Conservation (phyloP, 2,113 vertebrate genomes). For the Dromiciops gliroides region DNA sequence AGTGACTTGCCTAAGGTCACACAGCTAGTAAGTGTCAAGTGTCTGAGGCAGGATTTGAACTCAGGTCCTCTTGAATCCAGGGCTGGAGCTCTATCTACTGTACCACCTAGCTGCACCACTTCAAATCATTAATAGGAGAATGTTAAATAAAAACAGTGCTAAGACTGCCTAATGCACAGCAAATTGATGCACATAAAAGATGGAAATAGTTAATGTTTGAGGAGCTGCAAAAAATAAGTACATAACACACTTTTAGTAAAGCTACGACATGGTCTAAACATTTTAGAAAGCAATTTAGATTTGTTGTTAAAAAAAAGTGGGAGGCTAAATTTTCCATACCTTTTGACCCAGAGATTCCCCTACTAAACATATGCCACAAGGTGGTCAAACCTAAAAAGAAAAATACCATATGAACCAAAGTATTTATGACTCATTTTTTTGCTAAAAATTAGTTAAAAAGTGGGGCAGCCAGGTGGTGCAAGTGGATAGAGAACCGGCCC, state of each 20-base stretch:
- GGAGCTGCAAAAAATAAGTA: not conserved
- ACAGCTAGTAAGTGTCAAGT: no score
- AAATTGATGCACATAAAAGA: not conserved
- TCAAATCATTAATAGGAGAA: not conserved
- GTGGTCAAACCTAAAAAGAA: not conserved
- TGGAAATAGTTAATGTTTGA: not conserved
- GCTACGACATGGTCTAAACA: not conserved
- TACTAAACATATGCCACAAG: not conserved
- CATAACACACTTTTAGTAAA: not conserved
- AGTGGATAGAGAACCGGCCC: no score
- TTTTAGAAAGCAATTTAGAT: not conserved
- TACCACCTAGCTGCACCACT: no score
- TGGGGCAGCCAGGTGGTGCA: no score
- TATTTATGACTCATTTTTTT: no score
- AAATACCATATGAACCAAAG: not conserved
- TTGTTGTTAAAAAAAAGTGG: not conserved
- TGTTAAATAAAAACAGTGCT: not conserved
- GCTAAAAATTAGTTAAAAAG: no score
- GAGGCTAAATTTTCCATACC: not conserved
- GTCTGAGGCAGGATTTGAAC: no score
- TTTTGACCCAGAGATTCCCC: not conserved
- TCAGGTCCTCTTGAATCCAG: no score
- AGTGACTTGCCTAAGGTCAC: no score
- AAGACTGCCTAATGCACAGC: not conserved
- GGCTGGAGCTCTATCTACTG: no score